A percentile compares a stretch with the other conserved stretches of the same genome.
Conservation (phyloP, 1,140 invertebrate species). For the Ceratitis capitata region DNA sequence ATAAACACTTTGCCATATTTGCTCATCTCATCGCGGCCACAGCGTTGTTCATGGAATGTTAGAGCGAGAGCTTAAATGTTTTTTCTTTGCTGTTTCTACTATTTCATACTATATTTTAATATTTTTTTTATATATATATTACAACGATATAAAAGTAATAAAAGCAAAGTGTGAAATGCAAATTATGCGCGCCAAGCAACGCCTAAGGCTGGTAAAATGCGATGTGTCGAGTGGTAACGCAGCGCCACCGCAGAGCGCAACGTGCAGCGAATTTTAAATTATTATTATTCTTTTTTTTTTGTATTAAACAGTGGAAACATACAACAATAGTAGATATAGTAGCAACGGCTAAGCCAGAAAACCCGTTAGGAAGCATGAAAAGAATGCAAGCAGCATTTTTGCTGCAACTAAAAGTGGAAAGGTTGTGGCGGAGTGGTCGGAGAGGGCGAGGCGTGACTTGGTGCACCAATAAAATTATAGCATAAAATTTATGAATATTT, state of each 20-base stretch:
- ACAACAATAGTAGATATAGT: neutral
- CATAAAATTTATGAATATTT: conserved; percentile 38
- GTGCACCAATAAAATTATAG: neutral
- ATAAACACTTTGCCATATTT: neutral
- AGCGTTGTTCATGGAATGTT: neutral
- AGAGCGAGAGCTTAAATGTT: neutral
- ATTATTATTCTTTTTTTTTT: too few species aligned
- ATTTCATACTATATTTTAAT: neutral
- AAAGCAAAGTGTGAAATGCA: conserved; percentile 32
- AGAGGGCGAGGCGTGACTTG: neutral
- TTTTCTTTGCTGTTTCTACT: neutral
- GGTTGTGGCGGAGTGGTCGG: neutral
- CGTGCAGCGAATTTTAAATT: conserved; percentile 25
- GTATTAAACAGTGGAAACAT: neutral
- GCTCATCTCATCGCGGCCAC: neutral
- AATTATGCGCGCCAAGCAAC: neutral
- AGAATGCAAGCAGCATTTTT: neutral
- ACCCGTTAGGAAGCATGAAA: neutral
- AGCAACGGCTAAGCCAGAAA: neutral
- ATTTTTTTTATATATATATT: neutral
- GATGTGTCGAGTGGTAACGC: neutral
- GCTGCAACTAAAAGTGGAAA: too few species aligned
- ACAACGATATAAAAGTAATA: neutral
- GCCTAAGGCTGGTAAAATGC: neutral
- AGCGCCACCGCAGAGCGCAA: neutral